Evolutionary conservation across 1,140 invertebrate genomes (phyloP).

Genomic region (Meteorus sp.): DNA sequence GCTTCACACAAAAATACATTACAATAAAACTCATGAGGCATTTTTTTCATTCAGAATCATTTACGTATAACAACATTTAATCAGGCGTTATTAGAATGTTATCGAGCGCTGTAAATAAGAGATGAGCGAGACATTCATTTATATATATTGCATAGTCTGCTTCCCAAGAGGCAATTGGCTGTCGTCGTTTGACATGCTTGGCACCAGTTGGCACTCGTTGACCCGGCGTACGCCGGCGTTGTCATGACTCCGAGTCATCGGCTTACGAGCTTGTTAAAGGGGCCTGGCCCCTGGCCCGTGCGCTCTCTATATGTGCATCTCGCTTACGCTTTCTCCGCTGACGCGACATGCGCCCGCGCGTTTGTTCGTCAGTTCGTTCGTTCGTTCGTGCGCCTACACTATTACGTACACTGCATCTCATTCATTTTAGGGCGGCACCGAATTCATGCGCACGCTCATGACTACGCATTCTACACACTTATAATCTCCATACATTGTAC

Average conservation of each 20-base stretch:
- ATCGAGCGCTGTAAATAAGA: neutral
- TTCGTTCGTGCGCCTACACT: neutral
- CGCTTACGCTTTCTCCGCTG: neutral
- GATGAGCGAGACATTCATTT: no score
- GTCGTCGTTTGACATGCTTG: conserved; percentile 52
- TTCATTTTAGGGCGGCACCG: neutral
- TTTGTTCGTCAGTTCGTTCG: no score
- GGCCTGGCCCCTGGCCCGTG: conserved; percentile 15
- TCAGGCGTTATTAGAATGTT: no score
- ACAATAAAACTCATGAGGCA: no score
- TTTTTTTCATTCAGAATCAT: no score
- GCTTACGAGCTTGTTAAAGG: conserved; percentile 51
- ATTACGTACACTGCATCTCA: neutral
- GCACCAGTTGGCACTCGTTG: conserved; percentile 55
- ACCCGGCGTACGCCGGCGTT: conserved; percentile 45
- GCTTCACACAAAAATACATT: no score
- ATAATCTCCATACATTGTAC: no score
- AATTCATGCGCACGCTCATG: neutral
- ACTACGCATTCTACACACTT: no score
- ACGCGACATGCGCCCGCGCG: no score
- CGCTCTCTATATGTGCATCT: conserved; percentile 4
- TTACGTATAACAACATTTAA: no score
- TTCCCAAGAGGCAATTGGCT: conserved; percentile 55
- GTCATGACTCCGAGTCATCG: conserved; percentile 57
- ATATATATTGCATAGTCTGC: no score